phyloP scores from a whole-genome alignment of 2,113 vertebrate genomes.

The Daphoenositta chrysoptera region DNA sequence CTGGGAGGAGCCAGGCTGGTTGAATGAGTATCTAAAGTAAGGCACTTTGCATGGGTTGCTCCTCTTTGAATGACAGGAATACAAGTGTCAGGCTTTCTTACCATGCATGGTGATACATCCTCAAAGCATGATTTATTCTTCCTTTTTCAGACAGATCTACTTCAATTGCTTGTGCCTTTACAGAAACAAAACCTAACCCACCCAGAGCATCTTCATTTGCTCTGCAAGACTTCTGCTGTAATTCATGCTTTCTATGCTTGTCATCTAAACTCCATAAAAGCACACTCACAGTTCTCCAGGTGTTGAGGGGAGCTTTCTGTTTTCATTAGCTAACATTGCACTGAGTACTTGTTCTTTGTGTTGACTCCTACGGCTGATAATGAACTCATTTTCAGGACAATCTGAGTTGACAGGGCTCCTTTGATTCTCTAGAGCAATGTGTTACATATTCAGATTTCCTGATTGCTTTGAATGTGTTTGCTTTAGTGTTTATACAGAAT shows the following conservation, averaged over 20 bases:
- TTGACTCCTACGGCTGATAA: background rate
- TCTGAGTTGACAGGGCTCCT: background rate
- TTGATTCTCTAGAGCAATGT: background rate
- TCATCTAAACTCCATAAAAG: background rate
- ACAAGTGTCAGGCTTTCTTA: background rate
- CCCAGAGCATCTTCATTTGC: background rate
- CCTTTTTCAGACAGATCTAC: background rate
- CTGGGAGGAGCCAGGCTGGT: background rate
- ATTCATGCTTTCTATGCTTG: background rate
- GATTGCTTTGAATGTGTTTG: background rate
- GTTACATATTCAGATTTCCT: background rate
- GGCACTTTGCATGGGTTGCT: fast-evolving
- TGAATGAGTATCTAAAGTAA: background rate
- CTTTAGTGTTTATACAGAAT: background rate
- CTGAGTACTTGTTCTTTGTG: background rate
- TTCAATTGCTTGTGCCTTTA: background rate
- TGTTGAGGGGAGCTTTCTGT: background rate
- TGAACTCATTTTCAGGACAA: background rate
- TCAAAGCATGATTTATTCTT: background rate
- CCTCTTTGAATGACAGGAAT: background rate
- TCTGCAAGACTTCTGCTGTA: background rate
- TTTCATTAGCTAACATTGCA: background rate
- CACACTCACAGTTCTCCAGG: fast-evolving
- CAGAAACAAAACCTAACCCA: background rate
- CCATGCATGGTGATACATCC: fast-evolving